Evolutionary conservation across 2,113 vertebrate genomes (phyloP), one percentile per base, ranked within the genome.

Genomic region (Lepisosteus oculatus): DNA sequence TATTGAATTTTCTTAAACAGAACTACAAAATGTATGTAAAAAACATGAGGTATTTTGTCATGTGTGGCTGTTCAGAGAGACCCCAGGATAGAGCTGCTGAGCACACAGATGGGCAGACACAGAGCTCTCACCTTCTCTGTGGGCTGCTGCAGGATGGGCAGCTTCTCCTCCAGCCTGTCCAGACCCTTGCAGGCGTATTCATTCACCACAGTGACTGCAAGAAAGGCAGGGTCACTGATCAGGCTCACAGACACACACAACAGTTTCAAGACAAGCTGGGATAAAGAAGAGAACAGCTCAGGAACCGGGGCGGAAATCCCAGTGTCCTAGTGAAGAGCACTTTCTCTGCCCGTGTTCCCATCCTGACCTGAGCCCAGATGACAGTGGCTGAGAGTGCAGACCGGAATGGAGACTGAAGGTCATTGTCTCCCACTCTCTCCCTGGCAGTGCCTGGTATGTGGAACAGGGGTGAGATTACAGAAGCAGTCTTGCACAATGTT

Each of bases 131-230:
- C 97, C 95, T 98, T 92, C 45, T 95, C 93, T 2, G 95, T 87
- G 2, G 93, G 95, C 71, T 96, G 90, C 9, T 98, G 95, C 75
- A 99, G 90, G 76, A 95, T 91, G 1, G 96, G 94, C 73, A 99
- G 70, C 1, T 65, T 95, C 74, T 95, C 89, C 69, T 98, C 95
- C 86, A 97, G 88, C 44, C 91, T 95, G 71, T 96, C 93, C 80
- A 99, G 83, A 1, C 95, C 91, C 75, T 89, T 93, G 65, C 95
- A 93, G 56, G 95, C 95, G 0, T 93, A 96, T 12, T 94, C 89
- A 8, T 94, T 97, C 69, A 93, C 93, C 0, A 93, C 85, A 0
- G 93, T 78, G 63, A 99, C 97, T 99, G 78, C 15, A 82, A 84
- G 44, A 9, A 44, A 76, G 55, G 13, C 56, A 29, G 17, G 17